Evolutionary conservation across 2,888 invertebrate genomes (phyloP).

Genomic region (Oxyscelio sp.): DNA sequence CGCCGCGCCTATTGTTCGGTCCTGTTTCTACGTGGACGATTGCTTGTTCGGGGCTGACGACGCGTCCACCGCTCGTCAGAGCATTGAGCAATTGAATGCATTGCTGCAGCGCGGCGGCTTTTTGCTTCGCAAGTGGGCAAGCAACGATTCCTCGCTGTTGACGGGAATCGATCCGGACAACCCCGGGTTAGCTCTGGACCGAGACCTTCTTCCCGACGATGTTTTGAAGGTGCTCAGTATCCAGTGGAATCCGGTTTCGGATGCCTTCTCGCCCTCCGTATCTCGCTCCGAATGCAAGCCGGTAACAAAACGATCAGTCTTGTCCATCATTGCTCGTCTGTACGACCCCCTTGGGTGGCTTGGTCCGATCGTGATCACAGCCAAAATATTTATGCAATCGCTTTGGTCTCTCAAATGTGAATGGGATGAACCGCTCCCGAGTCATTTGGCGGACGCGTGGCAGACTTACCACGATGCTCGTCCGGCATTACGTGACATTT

Average conservation of each 20-base stretch:
- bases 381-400: background rate
- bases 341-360: background rate
- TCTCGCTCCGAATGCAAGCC: background rate
- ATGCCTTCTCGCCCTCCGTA: background rate
- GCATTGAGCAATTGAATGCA: background rate
- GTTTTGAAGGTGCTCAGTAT: slow-evolving; percentile 6
- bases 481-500: background rate
- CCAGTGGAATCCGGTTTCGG: slow-evolving; percentile 6
- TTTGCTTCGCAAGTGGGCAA: slow-evolving; percentile 23
- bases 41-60: too few relatives aligned
- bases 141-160: background rate
- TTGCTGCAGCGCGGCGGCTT: background rate
- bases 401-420: background rate
- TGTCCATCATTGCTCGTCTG: background rate
- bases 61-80: background rate
- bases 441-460: too few relatives aligned
- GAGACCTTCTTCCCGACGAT: slow-evolving; percentile 3
- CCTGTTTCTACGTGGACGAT: slow-evolving; percentile 25
- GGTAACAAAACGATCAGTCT: background rate
- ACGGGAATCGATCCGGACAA: slow-evolving; percentile 11
- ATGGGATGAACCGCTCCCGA: background rate
- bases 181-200: slow-evolving; percentile 21
- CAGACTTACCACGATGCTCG: background rate
- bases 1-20: background rate
- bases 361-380: background rate